A percentile compares a stretch with the other conserved stretches of the same genome.
phyloP scores from a whole-genome alignment of 2,888 invertebrate species.

The Polia nebulosa region DNA sequence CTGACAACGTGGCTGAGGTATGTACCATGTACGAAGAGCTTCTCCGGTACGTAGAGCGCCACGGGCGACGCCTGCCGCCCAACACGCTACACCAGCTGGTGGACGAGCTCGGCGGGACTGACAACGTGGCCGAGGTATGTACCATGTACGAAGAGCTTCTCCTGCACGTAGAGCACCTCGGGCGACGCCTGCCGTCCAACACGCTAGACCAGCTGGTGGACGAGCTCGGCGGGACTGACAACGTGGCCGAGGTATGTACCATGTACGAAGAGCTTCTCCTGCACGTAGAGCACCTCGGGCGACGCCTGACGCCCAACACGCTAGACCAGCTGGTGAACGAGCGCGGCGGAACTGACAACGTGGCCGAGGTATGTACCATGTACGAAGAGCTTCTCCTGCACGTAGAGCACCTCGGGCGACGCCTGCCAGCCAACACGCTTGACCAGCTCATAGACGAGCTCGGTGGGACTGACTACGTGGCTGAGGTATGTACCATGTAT shows the following conservation, averaged over 20 bases:
- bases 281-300: slow-evolving; percentile 96
- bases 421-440: slow-evolving; percentile 98
- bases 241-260: slow-evolving; percentile 98
- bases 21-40: too few relatives aligned
- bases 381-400: slow-evolving; percentile 96
- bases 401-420: slow-evolving; percentile 96
- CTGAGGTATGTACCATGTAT: slow-evolving; percentile 99
- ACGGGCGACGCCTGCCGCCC: too few relatives aligned
- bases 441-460: slow-evolving; percentile 99
- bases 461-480: slow-evolving; percentile 99
- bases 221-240: slow-evolving; percentile 99
- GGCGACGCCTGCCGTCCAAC: slow-evolving; percentile 97
- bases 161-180: slow-evolving; percentile 95
- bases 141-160: slow-evolving; percentile 98
- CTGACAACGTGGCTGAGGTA: too few relatives aligned
- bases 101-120: too few relatives aligned
- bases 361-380: slow-evolving; percentile 99
- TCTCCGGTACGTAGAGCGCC: too few relatives aligned
- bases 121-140: too few relatives aligned
- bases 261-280: slow-evolving; percentile 98
- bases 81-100: too few relatives aligned
- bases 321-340: slow-evolving; percentile 99
- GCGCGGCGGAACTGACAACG: slow-evolving; percentile 99
- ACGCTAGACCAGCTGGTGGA: slow-evolving; percentile 99
- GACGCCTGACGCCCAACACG: slow-evolving; percentile 98